Percentiles rank a stretch among this genome's conserved stretches.
Evolutionary conservation across 2,888 invertebrate genomes (phyloP).

Genomic region (Pristionchus maxplancki): DNA sequence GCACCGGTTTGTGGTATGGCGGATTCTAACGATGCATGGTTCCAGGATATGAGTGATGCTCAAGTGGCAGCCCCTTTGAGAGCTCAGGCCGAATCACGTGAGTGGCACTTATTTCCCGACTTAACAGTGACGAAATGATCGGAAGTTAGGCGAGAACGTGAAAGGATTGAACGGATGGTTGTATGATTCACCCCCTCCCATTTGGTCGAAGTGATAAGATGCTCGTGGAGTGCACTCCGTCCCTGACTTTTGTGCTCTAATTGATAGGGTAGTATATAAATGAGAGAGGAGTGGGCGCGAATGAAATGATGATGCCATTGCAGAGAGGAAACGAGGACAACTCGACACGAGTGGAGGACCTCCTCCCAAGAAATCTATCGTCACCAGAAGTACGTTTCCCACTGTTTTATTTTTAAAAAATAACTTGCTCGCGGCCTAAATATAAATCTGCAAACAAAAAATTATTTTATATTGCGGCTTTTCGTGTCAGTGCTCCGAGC

Average conservation of each 20-base stretch:
- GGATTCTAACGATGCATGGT: background rate
- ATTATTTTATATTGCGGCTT: too few relatives aligned
- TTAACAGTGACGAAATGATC: background rate
- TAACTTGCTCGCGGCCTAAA: too few relatives aligned
- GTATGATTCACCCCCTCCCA: constrained; percentile 15
- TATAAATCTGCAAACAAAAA: too few relatives aligned
- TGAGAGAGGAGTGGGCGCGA: background rate
- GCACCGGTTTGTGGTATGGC: background rate
- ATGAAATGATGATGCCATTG: constrained; percentile 16
- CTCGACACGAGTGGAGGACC: background rate
- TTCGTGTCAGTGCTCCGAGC: too few relatives aligned
- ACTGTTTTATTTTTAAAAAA: too few relatives aligned
- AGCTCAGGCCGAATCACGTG: constrained; percentile 7
- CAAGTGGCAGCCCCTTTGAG: background rate
- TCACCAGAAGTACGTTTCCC: background rate
- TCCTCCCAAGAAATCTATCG: constrained; percentile 5
- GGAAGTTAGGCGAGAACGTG: constrained; percentile 30
- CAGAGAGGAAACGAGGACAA: constrained; percentile 46
- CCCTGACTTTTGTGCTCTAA: constrained; percentile 2
- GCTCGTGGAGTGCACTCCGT: background rate
- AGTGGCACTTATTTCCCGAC: too few relatives aligned
- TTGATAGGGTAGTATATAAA: background rate
- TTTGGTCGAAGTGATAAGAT: background rate
- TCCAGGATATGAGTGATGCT: constrained; percentile 30
- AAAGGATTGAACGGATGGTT: constrained; percentile 29